Evolutionary conservation across 92 coral and sea anemone species (phyloP), one percentile per base, ranked within the genome.

Genomic region (Paramuricea clavata): DNA sequence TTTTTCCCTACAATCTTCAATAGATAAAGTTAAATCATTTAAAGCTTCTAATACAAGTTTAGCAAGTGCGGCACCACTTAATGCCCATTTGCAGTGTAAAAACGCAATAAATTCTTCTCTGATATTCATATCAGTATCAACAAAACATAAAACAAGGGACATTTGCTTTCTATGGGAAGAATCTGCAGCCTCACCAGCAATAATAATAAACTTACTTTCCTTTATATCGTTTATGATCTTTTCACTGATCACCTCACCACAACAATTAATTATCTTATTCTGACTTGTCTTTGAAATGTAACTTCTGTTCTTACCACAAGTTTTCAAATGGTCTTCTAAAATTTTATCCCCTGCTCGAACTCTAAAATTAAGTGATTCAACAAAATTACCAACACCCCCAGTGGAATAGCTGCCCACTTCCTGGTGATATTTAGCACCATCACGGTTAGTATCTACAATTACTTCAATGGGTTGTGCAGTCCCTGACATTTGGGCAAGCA

Each of bases 341-440:
- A 70, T 23, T 7, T 62, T 83, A 25, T 83, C 87, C 1, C 80
- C 87, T 1, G 87, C 87, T 1, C 81, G 34, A 49, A 83, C 81
- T 25, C 87, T n/a, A 71, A 83, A 83, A 83, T 83, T 69, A 11
- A 83, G 80, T 0, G 61, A 60, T 25, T 83, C 87, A 19, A 71
- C 56, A 71, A 83, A 83, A 33, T 83, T 83, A 16, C 69, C 83
- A 0, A 78, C 83, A n/a, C 0, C 83, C 69, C 26, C n/a, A 69
- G 69, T n/a, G 65, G 0, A 12, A 69, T 49, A 78, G 9, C 27
- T 26, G 7, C 83, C 83, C 47, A 54, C 47, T 27, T 78, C 83
- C 0, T 69, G 70, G 19, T 78, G 68, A 30, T 49, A 78, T 19
- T 49, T 25, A 7, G 83, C 21, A 54, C 50, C 83, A 54, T 78